Percentiles rank a stretch among this genome's conserved stretches.
Evolutionary conservation across 2,888 invertebrate species (phyloP).

Genomic region (Drosophila mimetica): DNA sequence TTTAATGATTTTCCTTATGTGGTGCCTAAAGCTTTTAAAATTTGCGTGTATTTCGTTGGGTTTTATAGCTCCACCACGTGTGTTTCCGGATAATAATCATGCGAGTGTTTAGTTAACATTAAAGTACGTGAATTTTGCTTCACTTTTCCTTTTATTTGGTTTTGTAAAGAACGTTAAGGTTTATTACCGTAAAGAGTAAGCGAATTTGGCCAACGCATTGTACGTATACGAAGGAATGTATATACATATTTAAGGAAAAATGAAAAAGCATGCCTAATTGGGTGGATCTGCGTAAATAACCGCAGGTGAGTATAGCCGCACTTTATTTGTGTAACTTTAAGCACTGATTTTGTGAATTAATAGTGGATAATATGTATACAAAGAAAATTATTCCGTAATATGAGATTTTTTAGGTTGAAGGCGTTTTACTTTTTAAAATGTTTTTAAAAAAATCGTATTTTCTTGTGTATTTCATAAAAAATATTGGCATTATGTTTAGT

Average conservation of each 20-base stretch:
- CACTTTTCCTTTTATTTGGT: neutral
- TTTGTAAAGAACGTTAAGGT: constrained; percentile 16
- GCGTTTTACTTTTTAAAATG: too few relatives aligned
- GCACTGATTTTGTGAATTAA: neutral
- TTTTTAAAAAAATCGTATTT: too few relatives aligned
- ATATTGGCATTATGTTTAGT: too few relatives aligned
- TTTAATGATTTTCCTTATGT: neutral
- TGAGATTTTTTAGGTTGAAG: too few relatives aligned
- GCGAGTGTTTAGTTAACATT: constrained; percentile 30
- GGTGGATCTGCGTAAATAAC: constrained; percentile 6
- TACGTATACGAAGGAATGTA: neutral
- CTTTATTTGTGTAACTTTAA: constrained; percentile 10
- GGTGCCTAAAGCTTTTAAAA: constrained; percentile 3
- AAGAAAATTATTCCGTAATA: too few relatives aligned
- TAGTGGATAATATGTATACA: neutral
- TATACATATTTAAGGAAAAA: neutral
- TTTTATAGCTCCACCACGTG: constrained; percentile 10
- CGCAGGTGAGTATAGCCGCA: constrained; percentile 11
- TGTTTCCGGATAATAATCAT: constrained; percentile 16
- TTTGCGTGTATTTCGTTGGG: constrained; percentile 1
- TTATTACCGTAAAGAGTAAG: constrained; percentile 28
- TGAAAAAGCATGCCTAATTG: constrained; percentile 1
- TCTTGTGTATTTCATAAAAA: too few relatives aligned
- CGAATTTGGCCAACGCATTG: neutral
- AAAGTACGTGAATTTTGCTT: constrained; percentile 2